These are phyloP conservation scores for Amniataba percoides DNA, from an alignment of 2,797 vertebrate species.

Conservation along the genomic window DNA sequence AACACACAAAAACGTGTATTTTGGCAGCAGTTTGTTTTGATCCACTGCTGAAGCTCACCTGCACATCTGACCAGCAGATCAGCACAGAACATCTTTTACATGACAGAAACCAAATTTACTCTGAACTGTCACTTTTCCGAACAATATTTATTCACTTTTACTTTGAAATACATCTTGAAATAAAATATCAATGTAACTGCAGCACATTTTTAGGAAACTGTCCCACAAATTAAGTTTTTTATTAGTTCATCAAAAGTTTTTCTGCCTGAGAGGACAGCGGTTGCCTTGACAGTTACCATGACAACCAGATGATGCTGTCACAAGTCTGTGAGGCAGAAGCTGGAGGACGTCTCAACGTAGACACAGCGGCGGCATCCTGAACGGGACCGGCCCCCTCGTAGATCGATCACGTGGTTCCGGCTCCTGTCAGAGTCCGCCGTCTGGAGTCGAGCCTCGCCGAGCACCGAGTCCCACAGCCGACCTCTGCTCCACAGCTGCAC, in stretches of 20 bases:
- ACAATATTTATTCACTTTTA: not conserved
- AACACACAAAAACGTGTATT: not conserved
- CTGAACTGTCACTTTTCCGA: not conserved
- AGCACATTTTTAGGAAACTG: slow-evolving; percentile 14
- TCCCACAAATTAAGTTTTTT: not conserved
- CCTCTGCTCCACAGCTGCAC: slow-evolving; percentile 84
- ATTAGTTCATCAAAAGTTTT: slow-evolving; percentile 3
- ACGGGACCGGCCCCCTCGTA: slow-evolving; percentile 63
- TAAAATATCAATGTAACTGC: not conserved
- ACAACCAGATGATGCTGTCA: slow-evolving; percentile 60
- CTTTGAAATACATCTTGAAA: not conserved
- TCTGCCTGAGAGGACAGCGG: not conserved
- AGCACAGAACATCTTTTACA: not conserved
- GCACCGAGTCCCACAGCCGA: slow-evolving; percentile 80
- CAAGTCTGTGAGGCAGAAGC: slow-evolving; percentile 82
- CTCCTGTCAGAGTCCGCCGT: slow-evolving; percentile 75
- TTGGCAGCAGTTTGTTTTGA: slow-evolving; percentile 45
- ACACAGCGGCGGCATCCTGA: slow-evolving; percentile 65
- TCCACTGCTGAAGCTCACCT: slow-evolving; percentile 20
- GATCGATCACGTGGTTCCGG: slow-evolving; percentile 77
- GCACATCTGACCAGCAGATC: slow-evolving; percentile 65
- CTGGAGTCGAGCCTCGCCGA: slow-evolving; percentile 80
- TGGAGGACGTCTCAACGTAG: slow-evolving; percentile 84
- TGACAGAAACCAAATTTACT: not conserved
- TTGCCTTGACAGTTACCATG: slow-evolving; percentile 1